Conservation (phyloP, 2,888 invertebrate genomes). For the Acrobeloides nanus region DNA sequence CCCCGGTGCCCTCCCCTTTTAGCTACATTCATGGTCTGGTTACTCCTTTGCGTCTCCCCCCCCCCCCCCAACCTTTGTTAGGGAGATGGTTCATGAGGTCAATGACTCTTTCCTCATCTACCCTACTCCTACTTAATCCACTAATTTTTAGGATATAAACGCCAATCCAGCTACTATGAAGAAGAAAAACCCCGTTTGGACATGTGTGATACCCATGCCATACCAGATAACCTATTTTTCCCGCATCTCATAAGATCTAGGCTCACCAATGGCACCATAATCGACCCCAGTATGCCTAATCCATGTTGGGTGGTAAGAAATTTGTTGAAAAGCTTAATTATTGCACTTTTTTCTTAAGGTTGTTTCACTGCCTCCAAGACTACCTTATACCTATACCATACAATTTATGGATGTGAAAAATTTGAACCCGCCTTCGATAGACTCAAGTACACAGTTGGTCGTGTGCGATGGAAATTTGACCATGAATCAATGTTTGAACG, state of each 20-base stretch:
- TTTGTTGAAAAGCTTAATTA: slow-evolving; percentile 4
- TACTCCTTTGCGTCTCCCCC: slow-evolving; percentile 2
- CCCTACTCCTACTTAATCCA: too few relatives aligned
- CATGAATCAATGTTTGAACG: slow-evolving; percentile 21
- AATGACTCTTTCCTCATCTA: too few relatives aligned
- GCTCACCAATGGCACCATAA: slow-evolving; percentile 38
- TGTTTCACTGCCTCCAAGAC: slow-evolving; percentile 40
- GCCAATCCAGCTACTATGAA: slow-evolving; percentile 27
- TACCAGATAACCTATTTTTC: slow-evolving; percentile 35
- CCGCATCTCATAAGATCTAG: slow-evolving; percentile 43
- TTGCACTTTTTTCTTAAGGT: slow-evolving; percentile 18
- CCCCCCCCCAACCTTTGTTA: too few relatives aligned
- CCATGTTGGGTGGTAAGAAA: slow-evolving; percentile 43
- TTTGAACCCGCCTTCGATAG: slow-evolving; percentile 29
- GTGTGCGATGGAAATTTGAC: slow-evolving; percentile 32
- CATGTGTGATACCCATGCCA: slow-evolving; percentile 36
- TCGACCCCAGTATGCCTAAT: slow-evolving; percentile 36
- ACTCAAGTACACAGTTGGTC: slow-evolving; percentile 21
- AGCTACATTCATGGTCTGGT: too few relatives aligned
- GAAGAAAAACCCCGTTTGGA: slow-evolving; percentile 41
- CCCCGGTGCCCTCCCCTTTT: too few relatives aligned
- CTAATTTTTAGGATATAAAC: slow-evolving; percentile 28
- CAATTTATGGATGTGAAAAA: slow-evolving; percentile 47
- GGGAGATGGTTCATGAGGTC: too few relatives aligned
- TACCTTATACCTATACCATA: slow-evolving; percentile 51